Evolutionary conservation across 2,113 vertebrate species (phyloP).

Genomic region (Motacilla tschutschensis): DNA sequence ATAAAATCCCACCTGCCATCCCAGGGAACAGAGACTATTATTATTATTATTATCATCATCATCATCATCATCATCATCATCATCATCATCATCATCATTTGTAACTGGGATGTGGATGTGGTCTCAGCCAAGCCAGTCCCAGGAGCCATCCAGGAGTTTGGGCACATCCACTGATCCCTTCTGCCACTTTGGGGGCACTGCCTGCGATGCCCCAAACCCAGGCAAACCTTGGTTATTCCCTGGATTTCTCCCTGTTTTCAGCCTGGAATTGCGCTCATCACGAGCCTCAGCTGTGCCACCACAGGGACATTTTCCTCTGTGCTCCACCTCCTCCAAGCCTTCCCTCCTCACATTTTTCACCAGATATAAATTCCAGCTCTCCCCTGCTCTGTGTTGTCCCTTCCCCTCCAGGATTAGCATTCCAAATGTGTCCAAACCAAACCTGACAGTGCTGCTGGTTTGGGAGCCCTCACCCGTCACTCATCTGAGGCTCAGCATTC

Average conservation of each 20-base stretch:
- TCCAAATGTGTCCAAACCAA: background rate
- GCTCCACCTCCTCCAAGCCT: background rate
- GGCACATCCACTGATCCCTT: background rate
- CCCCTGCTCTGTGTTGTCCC: background rate
- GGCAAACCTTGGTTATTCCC: background rate
- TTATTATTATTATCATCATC: too few relatives aligned
- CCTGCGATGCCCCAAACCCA: fast-evolving
- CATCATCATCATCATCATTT: too few relatives aligned
- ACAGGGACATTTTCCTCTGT: background rate
- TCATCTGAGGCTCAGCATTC: background rate
- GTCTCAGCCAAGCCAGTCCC: background rate
- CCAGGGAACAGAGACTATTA: background rate
- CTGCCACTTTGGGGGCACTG: too few relatives aligned
- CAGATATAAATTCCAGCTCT: background rate
- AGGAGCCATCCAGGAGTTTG: background rate
- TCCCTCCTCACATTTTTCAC: background rate
- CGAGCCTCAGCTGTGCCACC: background rate
- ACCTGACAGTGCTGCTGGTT: background rate
- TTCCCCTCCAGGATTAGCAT: background rate
- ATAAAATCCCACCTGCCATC: background rate
- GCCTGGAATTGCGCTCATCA: fast-evolving
- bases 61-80: too few relatives aligned
- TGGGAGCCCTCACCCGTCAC: background rate
- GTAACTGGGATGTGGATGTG: fast-evolving
- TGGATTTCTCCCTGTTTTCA: background rate